phyloP scores from a whole-genome alignment of 2,797 vertebrate species.

The Acrossocheilus wenchowensis region DNA sequence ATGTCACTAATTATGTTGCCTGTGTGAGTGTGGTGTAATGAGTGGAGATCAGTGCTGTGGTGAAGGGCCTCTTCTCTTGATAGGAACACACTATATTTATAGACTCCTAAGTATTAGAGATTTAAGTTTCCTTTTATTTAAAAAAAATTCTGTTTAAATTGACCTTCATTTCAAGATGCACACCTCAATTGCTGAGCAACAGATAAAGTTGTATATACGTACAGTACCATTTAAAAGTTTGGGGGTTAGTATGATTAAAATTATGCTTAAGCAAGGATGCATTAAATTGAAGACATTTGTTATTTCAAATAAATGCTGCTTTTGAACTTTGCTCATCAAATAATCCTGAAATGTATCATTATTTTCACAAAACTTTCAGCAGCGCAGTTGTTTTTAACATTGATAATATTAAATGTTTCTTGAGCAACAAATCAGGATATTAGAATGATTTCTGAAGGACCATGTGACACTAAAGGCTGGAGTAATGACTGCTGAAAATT shows the following conservation, averaged over 20 bases:
- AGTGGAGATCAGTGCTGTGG: constrained; percentile 70
- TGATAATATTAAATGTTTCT: background rate
- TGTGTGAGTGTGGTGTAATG: constrained; percentile 73
- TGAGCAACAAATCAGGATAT: background rate
- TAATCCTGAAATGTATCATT: background rate
- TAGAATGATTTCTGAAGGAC: background rate
- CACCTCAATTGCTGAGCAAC: constrained; percentile 30
- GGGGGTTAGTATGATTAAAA: background rate
- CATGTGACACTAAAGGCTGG: background rate
- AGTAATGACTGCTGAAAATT: background rate
- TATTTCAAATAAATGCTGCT: background rate
- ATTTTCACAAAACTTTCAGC: background rate
- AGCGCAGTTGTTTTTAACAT: background rate
- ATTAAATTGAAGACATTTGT: background rate
- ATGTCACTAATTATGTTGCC: constrained; percentile 72
- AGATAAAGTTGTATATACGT: background rate
- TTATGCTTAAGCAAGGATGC: background rate
- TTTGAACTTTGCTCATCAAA: background rate
- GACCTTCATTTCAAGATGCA: constrained; percentile 48
- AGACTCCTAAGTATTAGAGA: background rate
- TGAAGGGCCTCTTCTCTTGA: constrained; percentile 55
- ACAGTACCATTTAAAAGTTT: background rate
- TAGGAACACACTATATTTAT: constrained; percentile 9
- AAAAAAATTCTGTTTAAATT: constrained; percentile 10
- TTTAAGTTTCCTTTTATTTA: constrained; percentile 1